Evolutionary conservation across 2,888 invertebrate species (phyloP), one percentile per base, ranked within the genome.

Genomic region (Tachystola acroxantha): DNA sequence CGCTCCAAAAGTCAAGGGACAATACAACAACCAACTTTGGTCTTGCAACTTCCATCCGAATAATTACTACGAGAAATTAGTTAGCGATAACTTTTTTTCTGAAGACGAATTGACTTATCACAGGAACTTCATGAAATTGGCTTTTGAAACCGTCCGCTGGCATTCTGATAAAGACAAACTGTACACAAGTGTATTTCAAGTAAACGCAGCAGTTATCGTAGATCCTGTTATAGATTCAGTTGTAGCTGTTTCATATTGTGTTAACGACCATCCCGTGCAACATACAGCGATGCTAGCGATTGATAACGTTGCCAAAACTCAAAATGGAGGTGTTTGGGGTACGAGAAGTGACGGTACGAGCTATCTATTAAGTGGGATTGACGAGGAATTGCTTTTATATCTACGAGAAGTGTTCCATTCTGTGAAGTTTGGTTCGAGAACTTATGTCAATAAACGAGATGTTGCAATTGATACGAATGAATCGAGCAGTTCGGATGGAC

Each of bases 261-360:
- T 85, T 44, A 66, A 81, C 20, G 57, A 82, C 1, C 93, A 94
- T 78, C 94, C 95, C 0, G 74, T 94, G 31, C 91, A 93, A 66
- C 98, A 98, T 79, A 91, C 95, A 2, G 84, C 91, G 0, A 96
- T 98, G 94, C 77, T 95, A 22, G 93, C 93, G 7, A 89, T 97
- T 37, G 97, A 97, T 72, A 88, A 93, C 50, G 94, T 98, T 2
- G 96, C 98, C 0, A 89, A 88, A 56, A 90, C 91, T 3, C 97
- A 97, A 78, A 91, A 92, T 29, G 95, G 94, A 0, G 96, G 96
- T 0, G 91, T 90, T 0, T 95, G 92, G 91, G 45, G 68, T 10
- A 43, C 48, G 6, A 46, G 40, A 37, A 2, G 35, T 3, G 46
- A 45, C 7, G 47, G 45, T 7, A 37, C 35, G 0, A 32, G 53